Evolutionary conservation across 2,888 invertebrate genomes (phyloP).

Genomic region (Synanthedon tipuliformis): DNA sequence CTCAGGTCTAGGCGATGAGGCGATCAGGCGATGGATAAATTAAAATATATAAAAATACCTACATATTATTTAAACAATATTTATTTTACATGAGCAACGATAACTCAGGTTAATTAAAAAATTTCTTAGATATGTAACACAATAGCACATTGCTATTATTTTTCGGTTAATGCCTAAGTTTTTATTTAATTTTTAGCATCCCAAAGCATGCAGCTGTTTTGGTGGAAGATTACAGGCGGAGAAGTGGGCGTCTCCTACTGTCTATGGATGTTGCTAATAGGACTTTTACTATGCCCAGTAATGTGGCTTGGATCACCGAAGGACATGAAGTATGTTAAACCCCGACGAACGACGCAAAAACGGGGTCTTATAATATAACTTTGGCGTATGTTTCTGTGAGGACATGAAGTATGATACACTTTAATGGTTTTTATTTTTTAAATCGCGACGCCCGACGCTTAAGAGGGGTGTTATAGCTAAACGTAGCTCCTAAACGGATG

Average conservation of each 20-base stretch:
- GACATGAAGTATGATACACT: no score
- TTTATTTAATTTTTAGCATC: conserved; percentile 66
- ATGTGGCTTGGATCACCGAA: conserved; percentile 93
- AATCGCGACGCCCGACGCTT: no score
- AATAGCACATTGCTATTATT: no score
- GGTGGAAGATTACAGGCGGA: conserved; percentile 75
- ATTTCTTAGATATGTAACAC: background rate
- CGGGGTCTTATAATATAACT: no score
- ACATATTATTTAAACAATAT: background rate
- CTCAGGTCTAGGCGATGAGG: no score
- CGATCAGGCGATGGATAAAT: no score
- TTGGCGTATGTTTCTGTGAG: no score
- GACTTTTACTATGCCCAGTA: conserved; percentile 79
- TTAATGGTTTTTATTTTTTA: no score
- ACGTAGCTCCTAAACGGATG: no score
- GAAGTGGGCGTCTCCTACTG: conserved; percentile 80
- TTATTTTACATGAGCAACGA: no score
- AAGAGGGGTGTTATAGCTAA: no score
- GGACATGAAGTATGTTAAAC: conserved; percentile 79
- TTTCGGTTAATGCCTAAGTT: background rate
- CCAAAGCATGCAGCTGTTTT: conserved; percentile 82
- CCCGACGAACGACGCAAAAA: no score
- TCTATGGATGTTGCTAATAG: conserved; percentile 84
- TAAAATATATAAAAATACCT: background rate
- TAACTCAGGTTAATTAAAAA: background rate